phyloP scores from a whole-genome alignment of 2,113 vertebrate species.

The Gobio gobio region DNA sequence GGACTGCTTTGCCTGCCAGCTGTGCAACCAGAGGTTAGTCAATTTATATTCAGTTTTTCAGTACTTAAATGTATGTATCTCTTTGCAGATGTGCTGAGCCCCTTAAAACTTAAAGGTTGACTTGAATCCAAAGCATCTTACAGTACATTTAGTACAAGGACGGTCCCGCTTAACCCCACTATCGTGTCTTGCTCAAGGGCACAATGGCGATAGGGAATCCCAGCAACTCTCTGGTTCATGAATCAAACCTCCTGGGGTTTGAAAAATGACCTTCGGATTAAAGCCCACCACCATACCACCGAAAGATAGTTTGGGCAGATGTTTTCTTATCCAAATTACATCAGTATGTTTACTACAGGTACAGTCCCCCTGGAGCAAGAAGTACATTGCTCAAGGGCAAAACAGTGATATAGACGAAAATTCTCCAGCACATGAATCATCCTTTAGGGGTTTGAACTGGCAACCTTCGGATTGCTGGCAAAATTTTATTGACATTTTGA shows the following conservation, averaged over 20 bases:
- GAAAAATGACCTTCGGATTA: constrained; percentile 32
- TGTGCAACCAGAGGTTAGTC: constrained; percentile 97
- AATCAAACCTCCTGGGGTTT: background rate
- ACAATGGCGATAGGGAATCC: constrained; percentile 23
- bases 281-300: constrained; percentile 7
- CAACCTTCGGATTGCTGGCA: background rate
- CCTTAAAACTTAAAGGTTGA: constrained; percentile 1
- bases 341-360: constrained; percentile 23
- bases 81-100: background rate
- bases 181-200: constrained; percentile 21
- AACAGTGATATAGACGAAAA: constrained; percentile 12
- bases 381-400: constrained; percentile 43
- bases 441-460: background rate
- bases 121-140: constrained; percentile 19
- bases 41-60: background rate
- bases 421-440: constrained; percentile 4
- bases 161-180: background rate
- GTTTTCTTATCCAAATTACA: constrained; percentile 42
- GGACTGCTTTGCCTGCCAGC: constrained; percentile 98
- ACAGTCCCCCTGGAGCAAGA: constrained; percentile 30
- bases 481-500: background rate
- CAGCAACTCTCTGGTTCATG: constrained; percentile 1
- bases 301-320: constrained; percentile 11
- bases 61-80: background rate
- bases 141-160: background rate